These are phyloP conservation scores for Nomia melanderi DNA, from an alignment of 1,140 invertebrate species.

Conservation along the genomic window DNA sequence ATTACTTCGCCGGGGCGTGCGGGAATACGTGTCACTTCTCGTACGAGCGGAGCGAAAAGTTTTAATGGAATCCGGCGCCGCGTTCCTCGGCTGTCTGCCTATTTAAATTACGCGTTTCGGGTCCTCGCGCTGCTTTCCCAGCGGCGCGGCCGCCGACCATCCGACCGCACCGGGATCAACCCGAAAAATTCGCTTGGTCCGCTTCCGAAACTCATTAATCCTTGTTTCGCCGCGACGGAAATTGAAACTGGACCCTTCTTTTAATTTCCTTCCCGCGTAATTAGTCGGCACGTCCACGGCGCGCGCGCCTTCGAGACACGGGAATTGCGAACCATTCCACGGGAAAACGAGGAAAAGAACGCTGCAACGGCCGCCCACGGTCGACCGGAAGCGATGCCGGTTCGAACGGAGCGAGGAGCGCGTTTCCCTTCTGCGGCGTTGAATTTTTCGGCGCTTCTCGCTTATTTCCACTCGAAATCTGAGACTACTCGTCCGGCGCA, in stretches of 20 bases:
- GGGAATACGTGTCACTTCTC: conserved; percentile 54
- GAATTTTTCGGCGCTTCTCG: background rate
- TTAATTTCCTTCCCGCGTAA: too few relatives aligned
- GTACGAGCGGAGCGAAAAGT: conserved; percentile 54
- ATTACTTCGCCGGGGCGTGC: conserved; percentile 50
- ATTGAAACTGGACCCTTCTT: conserved; percentile 7
- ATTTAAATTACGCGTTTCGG: conserved; percentile 58
- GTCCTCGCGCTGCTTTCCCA: background rate
- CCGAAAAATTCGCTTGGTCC: conserved; percentile 27
- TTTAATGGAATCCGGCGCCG: conserved; percentile 56
- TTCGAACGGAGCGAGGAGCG: too few relatives aligned
- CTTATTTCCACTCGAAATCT: background rate
- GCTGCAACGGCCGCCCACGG: too few relatives aligned
- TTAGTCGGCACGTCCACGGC: background rate
- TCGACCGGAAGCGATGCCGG: too few relatives aligned
- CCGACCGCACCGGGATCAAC: conserved; percentile 34
- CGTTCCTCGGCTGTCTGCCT: conserved; percentile 54
- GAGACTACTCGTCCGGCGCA: background rate
- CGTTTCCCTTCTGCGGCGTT: too few relatives aligned
- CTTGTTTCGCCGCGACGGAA: background rate
- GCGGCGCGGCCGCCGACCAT: background rate
- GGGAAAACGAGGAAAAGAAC: too few relatives aligned
- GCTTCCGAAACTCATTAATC: conserved; percentile 30
- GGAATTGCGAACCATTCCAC: too few relatives aligned
- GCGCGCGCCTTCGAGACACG: too few relatives aligned